phyloP scores from a whole-genome alignment of 2,888 invertebrate species.

The Cylloceria caligata region DNA sequence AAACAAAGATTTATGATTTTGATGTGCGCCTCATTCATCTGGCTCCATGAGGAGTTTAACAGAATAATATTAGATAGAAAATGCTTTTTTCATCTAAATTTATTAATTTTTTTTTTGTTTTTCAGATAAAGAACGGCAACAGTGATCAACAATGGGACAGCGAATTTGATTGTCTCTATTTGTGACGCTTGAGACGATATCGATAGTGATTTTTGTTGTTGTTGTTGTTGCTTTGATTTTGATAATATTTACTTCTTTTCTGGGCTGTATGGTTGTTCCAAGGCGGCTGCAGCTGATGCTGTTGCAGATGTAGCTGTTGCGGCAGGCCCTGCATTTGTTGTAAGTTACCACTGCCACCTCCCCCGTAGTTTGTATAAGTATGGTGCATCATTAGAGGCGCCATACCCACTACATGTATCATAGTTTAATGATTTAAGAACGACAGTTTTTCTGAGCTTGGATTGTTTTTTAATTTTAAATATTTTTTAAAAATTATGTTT shows the following conservation, averaged over 20 bases:
- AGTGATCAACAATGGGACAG: slow-evolving; percentile 70
- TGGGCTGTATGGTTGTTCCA: slow-evolving; percentile 85
- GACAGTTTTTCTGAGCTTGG: slow-evolving; percentile 48
- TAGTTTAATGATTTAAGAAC: slow-evolving; percentile 72
- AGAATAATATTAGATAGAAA: background rate
- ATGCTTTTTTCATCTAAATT: background rate
- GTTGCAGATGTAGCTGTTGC: slow-evolving; percentile 85
- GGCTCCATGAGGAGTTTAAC: slow-evolving; percentile 35
- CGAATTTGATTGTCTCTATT: slow-evolving; percentile 70
- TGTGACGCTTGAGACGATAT: slow-evolving; percentile 69
- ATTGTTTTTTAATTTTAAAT: slow-evolving; percentile 54
- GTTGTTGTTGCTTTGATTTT: slow-evolving; percentile 71
- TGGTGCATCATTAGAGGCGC: slow-evolving; percentile 86
- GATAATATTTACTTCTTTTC: slow-evolving; percentile 85
- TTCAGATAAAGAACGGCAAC: slow-evolving; percentile 52
- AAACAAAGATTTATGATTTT: slow-evolving; percentile 28
- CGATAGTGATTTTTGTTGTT: slow-evolving; percentile 58
- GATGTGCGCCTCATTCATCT: slow-evolving; percentile 33
- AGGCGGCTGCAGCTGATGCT: slow-evolving; percentile 85
- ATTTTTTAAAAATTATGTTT: slow-evolving; percentile 60
- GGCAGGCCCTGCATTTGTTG: slow-evolving; percentile 86
- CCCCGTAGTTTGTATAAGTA: slow-evolving; percentile 87
- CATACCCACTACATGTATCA: slow-evolving; percentile 85
- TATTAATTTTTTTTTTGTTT: slow-evolving; percentile 6
- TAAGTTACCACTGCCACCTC: slow-evolving; percentile 86